These are phyloP conservation scores for Alces alces DNA, from an alignment of 2,113 vertebrate genomes.

Conservation along the genomic window DNA sequence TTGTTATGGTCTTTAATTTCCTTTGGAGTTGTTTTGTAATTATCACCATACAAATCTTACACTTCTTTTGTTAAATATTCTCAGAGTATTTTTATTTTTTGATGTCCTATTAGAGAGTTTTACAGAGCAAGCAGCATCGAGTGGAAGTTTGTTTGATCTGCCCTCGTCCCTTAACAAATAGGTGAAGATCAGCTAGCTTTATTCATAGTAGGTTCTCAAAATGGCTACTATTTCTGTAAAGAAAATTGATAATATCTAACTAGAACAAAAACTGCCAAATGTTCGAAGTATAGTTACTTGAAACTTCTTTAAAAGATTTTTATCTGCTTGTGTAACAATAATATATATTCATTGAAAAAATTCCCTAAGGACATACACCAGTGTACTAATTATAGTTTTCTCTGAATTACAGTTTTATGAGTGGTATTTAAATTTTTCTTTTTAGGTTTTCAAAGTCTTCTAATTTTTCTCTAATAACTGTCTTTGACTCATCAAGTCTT, in stretches of 20 bases:
- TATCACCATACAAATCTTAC: background rate
- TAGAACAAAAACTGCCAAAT: background rate
- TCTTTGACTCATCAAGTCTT: background rate
- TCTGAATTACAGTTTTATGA: background rate
- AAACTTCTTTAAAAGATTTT: background rate
- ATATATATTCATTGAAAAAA: background rate
- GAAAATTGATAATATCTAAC: background rate
- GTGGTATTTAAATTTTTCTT: background rate
- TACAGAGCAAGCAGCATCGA: background rate
- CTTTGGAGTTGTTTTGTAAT: background rate
- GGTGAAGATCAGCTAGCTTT: background rate
- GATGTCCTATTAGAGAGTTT: background rate
- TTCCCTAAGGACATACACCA: background rate
- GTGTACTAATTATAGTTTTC: background rate
- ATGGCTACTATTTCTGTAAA: background rate
- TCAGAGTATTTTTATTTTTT: background rate
- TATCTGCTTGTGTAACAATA: background rate
- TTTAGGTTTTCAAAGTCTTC: constrained; percentile 18
- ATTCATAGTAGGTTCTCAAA: background rate
- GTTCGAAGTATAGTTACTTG: background rate
- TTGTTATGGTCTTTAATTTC: background rate
- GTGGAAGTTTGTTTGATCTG: background rate
- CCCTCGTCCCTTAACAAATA: background rate
- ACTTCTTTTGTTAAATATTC: background rate
- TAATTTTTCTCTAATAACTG: constrained; percentile 6